Conservation (phyloP, 2,888 invertebrate genomes). For the Capitulum mitella region DNA sequence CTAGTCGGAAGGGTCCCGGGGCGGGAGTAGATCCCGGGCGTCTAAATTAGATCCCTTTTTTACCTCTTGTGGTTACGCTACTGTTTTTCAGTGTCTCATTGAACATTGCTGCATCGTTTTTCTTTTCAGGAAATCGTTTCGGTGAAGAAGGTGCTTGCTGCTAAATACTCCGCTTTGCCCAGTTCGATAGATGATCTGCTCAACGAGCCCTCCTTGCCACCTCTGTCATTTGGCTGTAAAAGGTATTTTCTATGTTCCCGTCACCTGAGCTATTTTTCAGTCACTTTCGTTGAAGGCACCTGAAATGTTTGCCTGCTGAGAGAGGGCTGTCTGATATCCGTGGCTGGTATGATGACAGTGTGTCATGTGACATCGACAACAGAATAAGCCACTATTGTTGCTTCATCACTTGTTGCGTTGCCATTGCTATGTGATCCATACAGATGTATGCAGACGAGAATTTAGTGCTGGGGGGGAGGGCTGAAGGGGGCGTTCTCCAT, state of each 20-base stretch:
- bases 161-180: background rate
- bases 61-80: too few relatives aligned
- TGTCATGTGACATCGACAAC: background rate
- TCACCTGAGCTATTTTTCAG: background rate
- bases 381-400: background rate
- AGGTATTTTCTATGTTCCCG: background rate
- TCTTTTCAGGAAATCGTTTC: background rate
- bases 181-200: background rate
- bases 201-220: background rate
- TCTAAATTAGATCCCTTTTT: too few relatives aligned
- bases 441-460: too few relatives aligned
- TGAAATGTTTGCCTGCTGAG: background rate
- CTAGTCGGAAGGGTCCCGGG: too few relatives aligned
- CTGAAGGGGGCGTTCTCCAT: too few relatives aligned
- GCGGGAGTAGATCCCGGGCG: too few relatives aligned
- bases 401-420: background rate
- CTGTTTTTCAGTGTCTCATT: too few relatives aligned
- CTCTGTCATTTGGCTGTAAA: background rate
- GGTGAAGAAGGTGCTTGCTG: background rate
- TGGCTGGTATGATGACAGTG: background rate
- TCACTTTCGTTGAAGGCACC: background rate
- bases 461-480: too few relatives aligned
- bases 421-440: background rate
- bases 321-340: background rate
- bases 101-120: background rate